Evolutionary conservation across 2,113 vertebrate genomes (phyloP).

Genomic region (Columba janthina): DNA sequence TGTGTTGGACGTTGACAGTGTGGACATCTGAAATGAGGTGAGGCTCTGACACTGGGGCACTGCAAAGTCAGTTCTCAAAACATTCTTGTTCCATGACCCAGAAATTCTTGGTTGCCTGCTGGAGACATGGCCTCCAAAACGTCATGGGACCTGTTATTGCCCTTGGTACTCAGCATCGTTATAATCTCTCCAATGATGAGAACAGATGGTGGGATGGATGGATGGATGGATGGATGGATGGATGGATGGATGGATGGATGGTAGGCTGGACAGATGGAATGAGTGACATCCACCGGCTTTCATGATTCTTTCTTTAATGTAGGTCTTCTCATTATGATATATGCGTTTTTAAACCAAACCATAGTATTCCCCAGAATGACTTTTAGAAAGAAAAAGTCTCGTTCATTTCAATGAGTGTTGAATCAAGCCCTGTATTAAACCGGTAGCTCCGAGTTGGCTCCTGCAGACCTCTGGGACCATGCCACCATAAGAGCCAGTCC

Average conservation of each 20-base stretch:
- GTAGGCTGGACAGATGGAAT: too few relatives aligned
- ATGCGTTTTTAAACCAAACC: not conserved
- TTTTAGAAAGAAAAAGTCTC: not conserved
- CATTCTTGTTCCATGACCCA: fast-evolving
- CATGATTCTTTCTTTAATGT: not conserved
- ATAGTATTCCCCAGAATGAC: not conserved
- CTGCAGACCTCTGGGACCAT: not conserved
- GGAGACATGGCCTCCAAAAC: not conserved
- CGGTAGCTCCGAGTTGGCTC: not conserved
- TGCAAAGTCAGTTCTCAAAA: not conserved
- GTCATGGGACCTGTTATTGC: not conserved
- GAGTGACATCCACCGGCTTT: not conserved
- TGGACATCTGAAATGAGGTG: not conserved
- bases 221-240: not conserved
- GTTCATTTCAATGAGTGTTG: not conserved
- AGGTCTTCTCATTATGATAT: not conserved
- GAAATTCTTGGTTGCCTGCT: not conserved
- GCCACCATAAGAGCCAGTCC: fast-evolving
- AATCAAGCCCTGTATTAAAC: not conserved
- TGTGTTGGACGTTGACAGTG: fast-evolving
- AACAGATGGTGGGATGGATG: not conserved
- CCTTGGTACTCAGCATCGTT: not conserved
- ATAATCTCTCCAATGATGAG: not conserved
- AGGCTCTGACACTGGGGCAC: too few relatives aligned
- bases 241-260: not conserved